Conservation (phyloP, 2,888 invertebrate species). For the Zaprionus obscuricornis region DNA sequence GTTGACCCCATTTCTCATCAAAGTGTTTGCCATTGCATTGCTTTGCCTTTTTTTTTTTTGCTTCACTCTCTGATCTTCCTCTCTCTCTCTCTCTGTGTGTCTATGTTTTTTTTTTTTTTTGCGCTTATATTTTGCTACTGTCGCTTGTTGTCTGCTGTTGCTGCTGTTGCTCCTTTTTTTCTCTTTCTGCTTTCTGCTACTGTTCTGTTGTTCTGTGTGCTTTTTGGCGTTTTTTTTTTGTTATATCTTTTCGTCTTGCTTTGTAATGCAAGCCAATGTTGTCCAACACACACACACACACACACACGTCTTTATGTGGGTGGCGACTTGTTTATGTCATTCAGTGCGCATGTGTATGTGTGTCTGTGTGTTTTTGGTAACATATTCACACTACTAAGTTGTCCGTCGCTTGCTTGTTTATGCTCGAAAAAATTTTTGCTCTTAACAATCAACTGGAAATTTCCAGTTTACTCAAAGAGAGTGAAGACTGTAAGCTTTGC, state of each 20-base stretch:
- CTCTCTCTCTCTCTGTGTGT: too few species aligned
- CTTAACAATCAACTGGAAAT: constrained; percentile 44
- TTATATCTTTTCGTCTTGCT: constrained; percentile 52
- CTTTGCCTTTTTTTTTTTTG: constrained; percentile 30
- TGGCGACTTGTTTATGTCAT: constrained; percentile 3
- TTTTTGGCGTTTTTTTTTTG: constrained; percentile 49
- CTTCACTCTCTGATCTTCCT: too few species aligned
- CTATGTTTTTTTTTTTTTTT: too few species aligned
- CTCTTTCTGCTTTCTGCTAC: constrained; percentile 23
- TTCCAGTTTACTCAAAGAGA: constrained; percentile 44
- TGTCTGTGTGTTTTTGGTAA: constrained; percentile 18
- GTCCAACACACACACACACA: background rate
- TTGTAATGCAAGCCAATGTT: constrained; percentile 49
- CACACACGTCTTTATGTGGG: background rate
- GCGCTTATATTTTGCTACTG: too few species aligned
- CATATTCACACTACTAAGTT: constrained; percentile 42
- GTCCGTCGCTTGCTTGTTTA: constrained; percentile 49
- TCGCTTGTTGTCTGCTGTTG: constrained; percentile 25
- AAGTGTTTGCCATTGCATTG: constrained; percentile 37
- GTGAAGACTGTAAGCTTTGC: background rate
- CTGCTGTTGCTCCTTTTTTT: constrained; percentile 34
- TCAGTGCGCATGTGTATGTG: constrained; percentile 2
- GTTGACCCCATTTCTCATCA: constrained; percentile 53
- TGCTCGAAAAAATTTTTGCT: constrained; percentile 55
- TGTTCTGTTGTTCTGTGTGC: constrained; percentile 32